A percentile compares a stretch with the other conserved stretches of the same genome.
Evolutionary conservation across 2,113 vertebrate genomes (phyloP).

Genomic region (Rissa tridactyla): DNA sequence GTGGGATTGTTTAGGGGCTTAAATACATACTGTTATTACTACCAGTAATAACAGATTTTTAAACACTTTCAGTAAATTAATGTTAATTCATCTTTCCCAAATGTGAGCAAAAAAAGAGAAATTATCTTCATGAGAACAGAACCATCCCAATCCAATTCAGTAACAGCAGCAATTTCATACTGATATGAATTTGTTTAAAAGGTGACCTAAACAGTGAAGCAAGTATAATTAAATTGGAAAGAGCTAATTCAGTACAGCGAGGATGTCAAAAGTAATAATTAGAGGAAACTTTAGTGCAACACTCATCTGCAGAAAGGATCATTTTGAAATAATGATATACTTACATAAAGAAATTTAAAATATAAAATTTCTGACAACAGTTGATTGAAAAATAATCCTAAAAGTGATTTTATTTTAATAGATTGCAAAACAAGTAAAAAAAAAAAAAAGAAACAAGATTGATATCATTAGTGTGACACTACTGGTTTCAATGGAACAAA

Average conservation of each 20-base stretch:
- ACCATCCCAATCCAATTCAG: slow-evolving; percentile 3
- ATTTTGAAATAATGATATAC: slow-evolving; percentile 24
- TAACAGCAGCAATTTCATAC: slow-evolving; percentile 37
- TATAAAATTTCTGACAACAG: slow-evolving; percentile 23
- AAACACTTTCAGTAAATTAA: not conserved
- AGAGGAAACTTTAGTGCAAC: slow-evolving; percentile 51
- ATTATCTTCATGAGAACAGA: not conserved
- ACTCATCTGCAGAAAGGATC: slow-evolving; percentile 47
- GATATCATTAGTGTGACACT: not conserved
- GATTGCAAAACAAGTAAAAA: not conserved
- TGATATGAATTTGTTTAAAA: slow-evolving; percentile 58
- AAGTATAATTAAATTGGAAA: slow-evolving; percentile 62
- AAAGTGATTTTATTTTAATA: slow-evolving; percentile 34
- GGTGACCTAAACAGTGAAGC: slow-evolving; percentile 52
- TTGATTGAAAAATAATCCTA: not conserved
- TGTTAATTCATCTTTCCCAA: not conserved
- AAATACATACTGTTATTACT: not conserved
- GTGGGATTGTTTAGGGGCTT: not conserved
- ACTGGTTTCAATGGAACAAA: slow-evolving; percentile 20
- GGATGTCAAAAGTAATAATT: slow-evolving; percentile 63
- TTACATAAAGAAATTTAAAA: slow-evolving; percentile 51
- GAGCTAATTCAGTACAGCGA: slow-evolving; percentile 62
- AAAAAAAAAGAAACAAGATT: slow-evolving; percentile 4
- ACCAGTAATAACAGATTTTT: not conserved
- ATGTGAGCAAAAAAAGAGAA: not conserved